Base-by-base conservation (phyloP, 1,140 invertebrate species). In the Trinorchestia longiramus region DNA sequence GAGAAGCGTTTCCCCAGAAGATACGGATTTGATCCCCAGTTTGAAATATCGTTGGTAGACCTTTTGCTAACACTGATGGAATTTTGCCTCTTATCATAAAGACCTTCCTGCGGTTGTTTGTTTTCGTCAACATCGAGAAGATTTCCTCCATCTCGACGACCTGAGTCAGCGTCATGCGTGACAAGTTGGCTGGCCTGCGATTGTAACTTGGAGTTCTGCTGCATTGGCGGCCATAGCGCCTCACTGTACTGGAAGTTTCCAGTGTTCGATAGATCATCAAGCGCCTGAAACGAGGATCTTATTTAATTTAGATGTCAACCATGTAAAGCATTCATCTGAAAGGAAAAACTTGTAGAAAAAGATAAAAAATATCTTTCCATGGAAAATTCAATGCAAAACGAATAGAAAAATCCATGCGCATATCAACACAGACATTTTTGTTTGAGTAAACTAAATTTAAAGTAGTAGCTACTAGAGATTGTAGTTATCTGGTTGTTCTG, bases 71-170 rank as follows among this genome's bases (percentile, higher is more conserved):
- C 88, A 90, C 88, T 90, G 43, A 41, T 42, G 44, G 43, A n/a
- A 3, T 94, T 45, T 47, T 40, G 92, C 6, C 11, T 43, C 8
- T 94, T 44, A 43, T 47, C 92, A 17, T 94, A 17, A 1, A 43
- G 15, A 8, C 43, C 3, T 43, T 44, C 41, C 8, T n/a, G 36
- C 43, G 99, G 99, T 99, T 99, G 43, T 99, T 99, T 97, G 98
- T 99, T 97, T 99, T 99, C 97, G 88, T 15, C 4, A 90, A 28
- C 88, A 42, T 90, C 36, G n/a, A 42, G 11, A 42, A 28, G 62
- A 28, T 15, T 77, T 15, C 28, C 62, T 77, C 36, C 88, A 11
- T 90, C 88, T 90, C 88, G n/a, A 90, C 62, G 15, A 3, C 36
- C 1, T 36, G 62, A 77, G 62, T 4, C n/a, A 15, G 41, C 88